Base-by-base conservation (phyloP, 2,888 invertebrate genomes). In the Caenorhabditis imperialis region DNA sequence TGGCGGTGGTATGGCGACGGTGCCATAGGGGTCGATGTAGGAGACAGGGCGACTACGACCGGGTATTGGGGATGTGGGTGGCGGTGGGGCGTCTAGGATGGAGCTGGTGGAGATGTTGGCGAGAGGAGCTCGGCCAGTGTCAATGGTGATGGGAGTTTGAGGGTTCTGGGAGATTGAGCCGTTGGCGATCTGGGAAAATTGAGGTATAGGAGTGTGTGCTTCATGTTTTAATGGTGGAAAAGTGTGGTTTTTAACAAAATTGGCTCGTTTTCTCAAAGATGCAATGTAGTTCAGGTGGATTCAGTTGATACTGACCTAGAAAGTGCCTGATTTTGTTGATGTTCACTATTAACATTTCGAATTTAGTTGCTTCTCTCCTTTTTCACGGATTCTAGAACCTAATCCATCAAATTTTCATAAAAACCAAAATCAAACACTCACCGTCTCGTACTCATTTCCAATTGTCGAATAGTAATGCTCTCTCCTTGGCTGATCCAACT, bases 401-500 rank as follows among this genome's bases (percentile, higher is more conserved):
- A n/a, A n/a, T n/a, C n/a, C n/a, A n/a, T n/a, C n/a, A n/a, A n/a
- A n/a, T n/a, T n/a, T n/a, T n/a, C n/a, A n/a, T n/a, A n/a, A n/a
- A n/a, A n/a, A n/a, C n/a, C n/a, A n/a, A n/a, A n/a, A n/a, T n/a
- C 2, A 16, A 25, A 27, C 3, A 22, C 57, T 57, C 7, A 85
- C 84, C 23, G 82, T 78, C 50, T 85, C 85, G 55, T 85, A 85
- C 35, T 85, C 85, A 65, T 85, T 85, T 8, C 79, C 82, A 16
- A 85, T 85, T 14, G 85, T 85, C 2, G 84, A 84, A 53, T 85
- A 85, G 71, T 85, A 85, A 57, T 86, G 85, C 40, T 85, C 85
- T 55, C 84, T 62, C 20, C 72, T 72, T 3, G 84, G 83, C 23
- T 54, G 73, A 14, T 74, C 72, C 22, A 82, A 58, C 37, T 81